phyloP scores from a whole-genome alignment of 2,113 vertebrate genomes.

The Pteropus alecto region DNA sequence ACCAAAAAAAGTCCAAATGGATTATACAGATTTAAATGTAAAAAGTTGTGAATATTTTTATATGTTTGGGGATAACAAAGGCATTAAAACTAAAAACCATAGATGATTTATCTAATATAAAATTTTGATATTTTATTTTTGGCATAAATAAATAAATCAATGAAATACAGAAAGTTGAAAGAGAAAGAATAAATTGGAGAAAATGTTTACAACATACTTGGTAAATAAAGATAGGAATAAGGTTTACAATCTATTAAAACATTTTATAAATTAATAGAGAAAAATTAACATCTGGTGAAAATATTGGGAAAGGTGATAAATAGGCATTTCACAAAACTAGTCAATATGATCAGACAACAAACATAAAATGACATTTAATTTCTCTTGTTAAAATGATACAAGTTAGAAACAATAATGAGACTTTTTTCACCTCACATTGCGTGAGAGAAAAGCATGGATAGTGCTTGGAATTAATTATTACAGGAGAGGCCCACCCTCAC shows the following conservation, averaged over 20 bases:
- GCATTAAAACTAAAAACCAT: neutral
- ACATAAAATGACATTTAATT: neutral
- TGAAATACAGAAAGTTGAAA: neutral
- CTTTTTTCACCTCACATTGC: neutral
- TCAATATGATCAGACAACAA: neutral
- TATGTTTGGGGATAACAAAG: neutral
- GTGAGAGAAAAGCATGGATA: neutral
- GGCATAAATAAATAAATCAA: neutral
- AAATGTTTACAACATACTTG: neutral
- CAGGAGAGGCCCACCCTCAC: neutral
- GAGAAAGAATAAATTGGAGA: neutral
- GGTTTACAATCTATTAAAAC: neutral
- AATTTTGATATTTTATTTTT: neutral
- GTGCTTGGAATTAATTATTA: too few species aligned
- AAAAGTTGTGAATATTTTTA: neutral
- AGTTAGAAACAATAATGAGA: neutral
- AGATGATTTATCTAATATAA: neutral
- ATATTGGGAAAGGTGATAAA: neutral
- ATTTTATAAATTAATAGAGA: neutral
- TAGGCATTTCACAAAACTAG: neutral
- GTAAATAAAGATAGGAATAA: neutral
- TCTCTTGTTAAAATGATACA: neutral
- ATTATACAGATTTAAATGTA: neutral
- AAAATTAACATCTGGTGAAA: neutral
- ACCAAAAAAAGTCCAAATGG: neutral